A percentile compares a stretch with the other conserved stretches of the same genome.
Evolutionary conservation across 2,113 vertebrate species (phyloP).

Genomic region (Abramis brama): DNA sequence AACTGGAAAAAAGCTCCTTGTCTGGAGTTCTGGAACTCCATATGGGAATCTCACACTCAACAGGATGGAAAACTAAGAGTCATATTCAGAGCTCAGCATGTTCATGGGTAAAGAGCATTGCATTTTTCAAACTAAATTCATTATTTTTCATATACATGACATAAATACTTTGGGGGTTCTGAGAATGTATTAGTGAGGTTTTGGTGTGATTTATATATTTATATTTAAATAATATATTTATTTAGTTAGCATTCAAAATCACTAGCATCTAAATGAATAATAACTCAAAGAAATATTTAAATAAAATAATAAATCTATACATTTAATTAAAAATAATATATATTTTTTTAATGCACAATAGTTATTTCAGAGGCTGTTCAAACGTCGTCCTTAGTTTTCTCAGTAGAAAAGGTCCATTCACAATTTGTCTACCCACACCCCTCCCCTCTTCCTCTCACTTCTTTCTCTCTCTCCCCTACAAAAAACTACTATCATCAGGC

Average conservation of each 20-base stretch:
- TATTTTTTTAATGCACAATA: background rate
- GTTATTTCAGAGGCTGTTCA: background rate
- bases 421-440: background rate
- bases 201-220: background rate
- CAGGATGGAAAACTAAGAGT: slow-evolving; percentile 23
- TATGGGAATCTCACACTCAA: slow-evolving; percentile 45
- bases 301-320: background rate
- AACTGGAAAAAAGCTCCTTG: slow-evolving; percentile 51
- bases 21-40: slow-evolving; percentile 51
- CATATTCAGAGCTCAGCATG: slow-evolving; percentile 2
- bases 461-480: background rate
- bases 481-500: background rate
- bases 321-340: background rate
- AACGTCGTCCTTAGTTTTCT: background rate
- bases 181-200: background rate
- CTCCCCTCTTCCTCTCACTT: background rate
- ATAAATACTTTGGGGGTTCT: background rate
- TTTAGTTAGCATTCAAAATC: background rate
- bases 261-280: background rate
- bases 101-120: background rate
- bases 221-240: background rate
- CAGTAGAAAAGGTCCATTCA: background rate
- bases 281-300: background rate
- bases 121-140: background rate
- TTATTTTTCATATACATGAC: background rate